Evolutionary conservation across 2,888 invertebrate species (phyloP).

Genomic region (Torymus aiolomorphi): DNA sequence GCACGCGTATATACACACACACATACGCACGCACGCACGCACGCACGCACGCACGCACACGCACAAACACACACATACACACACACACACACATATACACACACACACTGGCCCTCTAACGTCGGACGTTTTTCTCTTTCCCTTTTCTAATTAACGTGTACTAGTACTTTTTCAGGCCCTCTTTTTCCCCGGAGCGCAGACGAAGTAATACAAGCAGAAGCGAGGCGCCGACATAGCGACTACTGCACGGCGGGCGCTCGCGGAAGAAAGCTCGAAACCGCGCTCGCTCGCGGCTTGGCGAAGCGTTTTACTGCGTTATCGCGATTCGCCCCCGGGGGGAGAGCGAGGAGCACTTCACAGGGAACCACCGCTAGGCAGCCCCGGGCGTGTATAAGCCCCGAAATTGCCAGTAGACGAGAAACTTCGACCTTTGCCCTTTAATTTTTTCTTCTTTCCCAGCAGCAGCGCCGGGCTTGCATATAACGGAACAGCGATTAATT

Average conservation of each 20-base stretch:
- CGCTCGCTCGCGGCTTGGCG: conserved; percentile 13
- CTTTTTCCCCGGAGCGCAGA: neutral
- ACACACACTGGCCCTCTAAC: too few relatives aligned
- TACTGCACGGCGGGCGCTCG: neutral
- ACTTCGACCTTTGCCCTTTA: conserved; percentile 36
- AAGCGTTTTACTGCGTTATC: conserved; percentile 40
- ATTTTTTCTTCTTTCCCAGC: conserved; percentile 12
- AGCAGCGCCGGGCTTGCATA: too few relatives aligned
- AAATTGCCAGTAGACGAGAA: conserved; percentile 18
- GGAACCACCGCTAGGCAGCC: too few relatives aligned
- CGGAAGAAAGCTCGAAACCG: conserved; percentile 40
- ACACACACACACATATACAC: too few relatives aligned
- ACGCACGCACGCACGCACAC: too few relatives aligned
- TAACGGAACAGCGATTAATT: conserved; percentile 34
- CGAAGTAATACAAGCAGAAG: conserved; percentile 17
- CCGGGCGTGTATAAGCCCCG: neutral
- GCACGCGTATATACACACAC: too few relatives aligned
- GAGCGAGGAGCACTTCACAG: neutral
- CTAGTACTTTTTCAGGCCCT: neutral
- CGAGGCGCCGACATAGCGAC: conserved; percentile 5
- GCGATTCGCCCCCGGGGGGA: conserved; percentile 22
- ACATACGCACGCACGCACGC: too few relatives aligned
- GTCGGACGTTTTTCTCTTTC: neutral
- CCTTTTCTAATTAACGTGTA: conserved; percentile 24
- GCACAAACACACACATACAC: too few relatives aligned